Evolutionary conservation across 2,797 vertebrate genomes (phyloP), one percentile per base, ranked within the genome.

Genomic region (Rhincodon typus): DNA sequence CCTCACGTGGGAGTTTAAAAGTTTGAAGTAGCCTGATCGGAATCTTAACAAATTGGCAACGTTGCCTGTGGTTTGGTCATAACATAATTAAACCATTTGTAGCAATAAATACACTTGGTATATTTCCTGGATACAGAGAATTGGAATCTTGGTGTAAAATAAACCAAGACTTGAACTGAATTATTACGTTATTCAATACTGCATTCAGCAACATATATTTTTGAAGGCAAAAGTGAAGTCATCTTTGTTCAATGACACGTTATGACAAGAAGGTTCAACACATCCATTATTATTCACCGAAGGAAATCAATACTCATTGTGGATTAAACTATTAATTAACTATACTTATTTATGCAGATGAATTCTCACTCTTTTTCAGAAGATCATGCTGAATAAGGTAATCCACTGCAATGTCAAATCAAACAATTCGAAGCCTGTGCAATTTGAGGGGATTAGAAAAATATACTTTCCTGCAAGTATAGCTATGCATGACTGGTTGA

Each of bases 111-210:
- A 93, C 19, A n/a, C 38, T 82, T 42, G 79, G 79, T 19, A 17
- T 42, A n/a, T 77, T 77, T 79, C 77, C 77, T 69, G n/a, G 0
- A 23, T 69, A 12, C 57, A 57, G 57, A 57, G 57, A 57, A 12
- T 7, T 57, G 57, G 57, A 57, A 57, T 12, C 10, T 12, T 27
- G 38, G 42, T 69, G 90, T 42, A 69, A 38, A 93, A 69, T 69
- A 38, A 93, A 38, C 62, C 38, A 67, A 38, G 38, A 38, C 19
- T 67, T 69, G n/a, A 10, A 42, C 17, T 93, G 62, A 93, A 42
- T 42, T 93, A 93, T 93, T 93, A 42, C 42, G 38, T 93, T 93
- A 69, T 69, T 93, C 90, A 93, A 69, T 25, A 69, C 4, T 69
- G 57, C 57, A 25, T 5, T 23, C 10, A 67, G 10, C n/a, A 93